These are phyloP conservation scores for Lasioglossum malachurum DNA, from an alignment of 2,888 invertebrate species.

Conservation along the genomic window DNA sequence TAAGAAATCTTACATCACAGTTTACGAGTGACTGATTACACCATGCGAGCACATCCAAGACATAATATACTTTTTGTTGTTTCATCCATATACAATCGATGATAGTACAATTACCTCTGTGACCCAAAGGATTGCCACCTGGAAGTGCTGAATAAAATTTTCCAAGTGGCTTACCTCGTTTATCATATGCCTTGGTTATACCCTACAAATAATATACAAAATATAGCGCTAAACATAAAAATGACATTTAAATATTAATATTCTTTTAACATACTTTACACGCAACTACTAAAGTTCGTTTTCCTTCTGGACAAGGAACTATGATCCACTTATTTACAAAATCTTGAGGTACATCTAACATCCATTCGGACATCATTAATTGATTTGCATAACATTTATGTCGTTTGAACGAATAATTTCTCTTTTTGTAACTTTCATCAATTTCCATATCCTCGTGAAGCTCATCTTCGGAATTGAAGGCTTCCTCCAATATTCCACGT, in stretches of 20 bases:
- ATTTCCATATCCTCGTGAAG: constrained; percentile 62
- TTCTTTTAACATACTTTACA: constrained; percentile 85
- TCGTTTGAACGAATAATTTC: constrained; percentile 39
- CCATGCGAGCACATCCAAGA: constrained; percentile 95
- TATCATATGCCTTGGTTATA: constrained; percentile 89
- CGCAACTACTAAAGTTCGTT: constrained; percentile 93
- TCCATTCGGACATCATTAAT: constrained; percentile 97
- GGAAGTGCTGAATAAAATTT: constrained; percentile 88
- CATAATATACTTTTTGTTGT: constrained; percentile 88
- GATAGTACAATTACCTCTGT: constrained; percentile 87
- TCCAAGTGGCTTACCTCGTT: constrained; percentile 86
- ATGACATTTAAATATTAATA: background rate
- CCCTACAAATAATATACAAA: constrained; percentile 86
- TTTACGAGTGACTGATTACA: constrained; percentile 89
- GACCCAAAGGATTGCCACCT: constrained; percentile 87
- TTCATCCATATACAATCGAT: constrained; percentile 93
- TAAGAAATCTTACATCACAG: constrained; percentile 88
- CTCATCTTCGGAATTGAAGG: constrained; percentile 70
- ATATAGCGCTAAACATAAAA: background rate
- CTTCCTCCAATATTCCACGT: constrained; percentile 85
- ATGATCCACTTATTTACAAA: constrained; percentile 90
- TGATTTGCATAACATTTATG: constrained; percentile 84
- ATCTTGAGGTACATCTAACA: constrained; percentile 93
- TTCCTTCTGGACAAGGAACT: constrained; percentile 93
- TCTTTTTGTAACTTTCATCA: constrained; percentile 48